Conservation (phyloP, 1,140 invertebrate species). For the Hesperophylax magnus region DNA sequence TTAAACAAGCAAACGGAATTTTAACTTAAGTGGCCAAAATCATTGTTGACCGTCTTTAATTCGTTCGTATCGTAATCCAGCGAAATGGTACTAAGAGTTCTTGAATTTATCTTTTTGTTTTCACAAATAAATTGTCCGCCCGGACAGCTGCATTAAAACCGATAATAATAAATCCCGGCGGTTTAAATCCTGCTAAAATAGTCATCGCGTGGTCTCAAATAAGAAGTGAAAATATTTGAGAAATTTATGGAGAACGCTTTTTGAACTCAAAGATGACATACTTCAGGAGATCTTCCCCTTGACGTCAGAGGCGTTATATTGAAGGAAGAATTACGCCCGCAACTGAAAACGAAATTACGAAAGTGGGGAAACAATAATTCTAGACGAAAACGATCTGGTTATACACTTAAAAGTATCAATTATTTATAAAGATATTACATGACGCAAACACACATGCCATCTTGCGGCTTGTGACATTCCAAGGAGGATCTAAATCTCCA, state of each 20-base stretch:
- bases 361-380: slow-evolving; percentile 13
- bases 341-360: slow-evolving; percentile 5
- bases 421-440: slow-evolving; percentile 15
- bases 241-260: slow-evolving; percentile 25
- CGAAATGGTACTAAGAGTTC: neutral
- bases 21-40: slow-evolving; percentile 10
- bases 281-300: neutral
- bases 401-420: slow-evolving; percentile 29
- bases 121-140: slow-evolving; percentile 6
- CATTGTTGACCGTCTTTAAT: neutral
- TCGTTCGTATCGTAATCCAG: neutral
- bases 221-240: slow-evolving; percentile 27
- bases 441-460: slow-evolving; percentile 25
- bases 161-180: slow-evolving; percentile 26
- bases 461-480: neutral
- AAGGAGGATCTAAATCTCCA: slow-evolving; percentile 6
- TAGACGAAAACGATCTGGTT: slow-evolving; percentile 7
- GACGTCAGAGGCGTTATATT: slow-evolving; percentile 25
- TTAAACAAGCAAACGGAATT: slow-evolving; percentile 14
- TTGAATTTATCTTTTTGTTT: slow-evolving; percentile 26
- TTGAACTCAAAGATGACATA: slow-evolving; percentile 17
- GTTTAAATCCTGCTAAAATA: slow-evolving; percentile 30
- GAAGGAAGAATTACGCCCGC: slow-evolving; percentile 23
- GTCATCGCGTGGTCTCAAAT: slow-evolving; percentile 24
- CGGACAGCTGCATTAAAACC: slow-evolving; percentile 35